Evolutionary conservation across 1,140 invertebrate genomes (phyloP).

Genomic region (Harpegnathos saltator): DNA sequence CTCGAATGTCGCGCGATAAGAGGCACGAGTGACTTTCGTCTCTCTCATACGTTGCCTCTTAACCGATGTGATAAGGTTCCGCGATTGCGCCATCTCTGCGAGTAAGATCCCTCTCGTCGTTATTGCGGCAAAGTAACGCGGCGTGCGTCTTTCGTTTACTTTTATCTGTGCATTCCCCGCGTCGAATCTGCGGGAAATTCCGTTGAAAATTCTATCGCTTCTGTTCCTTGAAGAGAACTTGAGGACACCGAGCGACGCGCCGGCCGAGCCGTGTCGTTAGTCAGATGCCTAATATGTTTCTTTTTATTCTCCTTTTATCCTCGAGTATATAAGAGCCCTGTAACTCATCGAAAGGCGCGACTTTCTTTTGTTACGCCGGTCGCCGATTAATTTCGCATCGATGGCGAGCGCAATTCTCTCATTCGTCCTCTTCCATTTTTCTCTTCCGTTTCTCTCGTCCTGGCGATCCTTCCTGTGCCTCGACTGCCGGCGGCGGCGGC

Average conservation of each 20-base stretch:
- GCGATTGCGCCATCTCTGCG: background rate
- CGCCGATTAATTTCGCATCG: slow-evolving; percentile 3
- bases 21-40: background rate
- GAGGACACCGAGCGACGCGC: too few species aligned
- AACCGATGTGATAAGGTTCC: slow-evolving; percentile 16
- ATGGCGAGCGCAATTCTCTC: slow-evolving; percentile 28
- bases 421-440: slow-evolving; percentile 17
- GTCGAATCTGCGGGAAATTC: too few species aligned
- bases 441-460: slow-evolving; percentile 26
- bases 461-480: slow-evolving; percentile 40
- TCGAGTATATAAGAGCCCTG: background rate
- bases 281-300: too few species aligned
- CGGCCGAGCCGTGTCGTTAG: too few species aligned
- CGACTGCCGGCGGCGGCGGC: slow-evolving; percentile 9
- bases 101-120: background rate
- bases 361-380: background rate
- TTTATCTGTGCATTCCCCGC: too few species aligned
- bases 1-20: slow-evolving; percentile 11
- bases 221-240: too few species aligned
- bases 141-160: too few species aligned
- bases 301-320: too few species aligned
- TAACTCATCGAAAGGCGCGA: background rate
- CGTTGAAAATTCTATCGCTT: too few species aligned
- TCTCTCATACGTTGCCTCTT: background rate
- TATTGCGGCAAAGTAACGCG: background rate